Conservation (phyloP, 2,797 vertebrate genomes). For the Spheniscus humboldti region DNA sequence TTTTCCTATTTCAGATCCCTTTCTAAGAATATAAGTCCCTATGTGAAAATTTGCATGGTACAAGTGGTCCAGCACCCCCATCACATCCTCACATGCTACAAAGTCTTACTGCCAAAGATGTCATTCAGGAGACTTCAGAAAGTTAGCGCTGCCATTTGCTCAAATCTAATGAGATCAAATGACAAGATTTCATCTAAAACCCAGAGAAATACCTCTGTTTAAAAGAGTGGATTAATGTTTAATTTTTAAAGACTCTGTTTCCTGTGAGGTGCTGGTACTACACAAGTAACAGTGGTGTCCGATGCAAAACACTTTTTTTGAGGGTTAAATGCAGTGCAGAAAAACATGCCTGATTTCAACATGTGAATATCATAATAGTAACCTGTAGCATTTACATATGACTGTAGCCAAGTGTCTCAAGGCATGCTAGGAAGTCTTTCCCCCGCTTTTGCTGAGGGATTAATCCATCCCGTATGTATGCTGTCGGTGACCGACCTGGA, state of each 20-base stretch:
- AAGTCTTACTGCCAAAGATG: not conserved
- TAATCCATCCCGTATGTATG: accelerated
- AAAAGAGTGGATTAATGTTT: not conserved
- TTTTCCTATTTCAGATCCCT: not conserved
- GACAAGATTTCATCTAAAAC: not conserved
- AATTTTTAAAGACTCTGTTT: not conserved
- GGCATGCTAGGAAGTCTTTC: not conserved
- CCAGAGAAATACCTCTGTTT: not conserved
- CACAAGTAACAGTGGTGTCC: accelerated
- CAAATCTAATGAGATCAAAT: not conserved
- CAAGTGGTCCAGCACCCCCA: not conserved
- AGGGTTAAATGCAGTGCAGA: not conserved
- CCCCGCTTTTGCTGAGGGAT: not conserved
- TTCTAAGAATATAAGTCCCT: conserved; percentile 3
- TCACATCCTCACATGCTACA: not conserved
- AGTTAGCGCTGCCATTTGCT: not conserved
- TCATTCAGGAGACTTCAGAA: not conserved
- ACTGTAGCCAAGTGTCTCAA: not conserved
- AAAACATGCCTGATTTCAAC: not conserved
- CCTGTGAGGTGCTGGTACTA: not conserved
- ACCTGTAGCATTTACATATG: not conserved
- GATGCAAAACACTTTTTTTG: accelerated
- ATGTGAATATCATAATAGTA: accelerated
- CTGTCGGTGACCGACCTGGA: not conserved
- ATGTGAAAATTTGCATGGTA: not conserved